Evolutionary conservation across 2,888 invertebrate species (phyloP).

Genomic region (Eupithecia pulchellata): DNA sequence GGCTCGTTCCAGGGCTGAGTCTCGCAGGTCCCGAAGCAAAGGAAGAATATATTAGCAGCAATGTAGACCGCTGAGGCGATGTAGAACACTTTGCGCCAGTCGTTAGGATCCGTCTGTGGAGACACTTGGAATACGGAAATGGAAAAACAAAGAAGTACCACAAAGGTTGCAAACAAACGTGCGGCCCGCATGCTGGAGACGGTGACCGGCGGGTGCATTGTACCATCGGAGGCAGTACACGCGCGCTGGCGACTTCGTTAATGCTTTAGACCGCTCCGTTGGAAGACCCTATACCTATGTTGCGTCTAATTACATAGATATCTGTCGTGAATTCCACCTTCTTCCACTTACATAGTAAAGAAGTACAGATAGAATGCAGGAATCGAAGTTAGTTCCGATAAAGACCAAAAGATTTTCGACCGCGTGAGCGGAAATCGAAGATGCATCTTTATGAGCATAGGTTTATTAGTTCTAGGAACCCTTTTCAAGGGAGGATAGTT

Average conservation of each 20-base stretch:
- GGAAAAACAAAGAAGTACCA: no score
- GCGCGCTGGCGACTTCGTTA: not conserved
- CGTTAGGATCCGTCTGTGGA: conserved; percentile 82
- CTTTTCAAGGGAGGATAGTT: not conserved
- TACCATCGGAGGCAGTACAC: not conserved
- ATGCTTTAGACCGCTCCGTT: not conserved
- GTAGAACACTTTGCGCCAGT: conserved; percentile 91
- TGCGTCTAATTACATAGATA: no score
- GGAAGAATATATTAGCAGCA: conserved; percentile 86
- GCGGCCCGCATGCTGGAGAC: not conserved
- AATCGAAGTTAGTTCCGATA: no score
- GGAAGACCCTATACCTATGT: no score
- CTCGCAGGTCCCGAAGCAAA: conserved; percentile 88
- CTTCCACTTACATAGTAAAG: no score
- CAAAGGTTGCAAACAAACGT: no score
- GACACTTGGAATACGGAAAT: not conserved
- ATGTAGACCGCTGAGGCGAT: conserved; percentile 88
- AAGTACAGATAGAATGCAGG: no score
- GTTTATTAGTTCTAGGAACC: no score
- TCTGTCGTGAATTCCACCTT: no score
- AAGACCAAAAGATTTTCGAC: no score
- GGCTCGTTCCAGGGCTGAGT: conserved; percentile 89
- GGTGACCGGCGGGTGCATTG: not conserved
- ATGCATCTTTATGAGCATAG: no score
- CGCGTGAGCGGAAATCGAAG: no score